phyloP scores from a whole-genome alignment of 2,888 invertebrate species.

The Parnassius apollo region DNA sequence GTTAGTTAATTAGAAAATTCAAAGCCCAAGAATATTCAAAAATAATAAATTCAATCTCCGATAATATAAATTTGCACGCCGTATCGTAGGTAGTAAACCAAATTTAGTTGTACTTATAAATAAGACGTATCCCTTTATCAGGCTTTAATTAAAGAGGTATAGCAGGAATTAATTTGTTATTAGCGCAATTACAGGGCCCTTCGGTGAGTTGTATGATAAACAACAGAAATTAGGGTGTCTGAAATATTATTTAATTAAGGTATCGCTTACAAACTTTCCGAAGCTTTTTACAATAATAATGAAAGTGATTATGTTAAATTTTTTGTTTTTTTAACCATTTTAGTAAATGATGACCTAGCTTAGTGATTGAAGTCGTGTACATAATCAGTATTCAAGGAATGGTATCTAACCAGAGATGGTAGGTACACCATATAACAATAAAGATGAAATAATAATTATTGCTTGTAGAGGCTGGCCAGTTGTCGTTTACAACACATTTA shows the following conservation, averaged over 20 bases:
- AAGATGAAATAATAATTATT: no score
- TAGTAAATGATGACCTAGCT: no score
- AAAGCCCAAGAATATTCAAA: no score
- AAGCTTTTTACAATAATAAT: neutral
- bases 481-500: no score
- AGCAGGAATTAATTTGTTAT: slow-evolving; percentile 69
- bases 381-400: no score
- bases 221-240: slow-evolving; percentile 49
- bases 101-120: slow-evolving; percentile 33
- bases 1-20: no score
- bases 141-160: slow-evolving; percentile 68
- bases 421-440: no score
- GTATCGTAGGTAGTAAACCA: slow-evolving; percentile 18
- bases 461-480: no score
- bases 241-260: slow-evolving; percentile 37
- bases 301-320: neutral
- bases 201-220: slow-evolving; percentile 61
- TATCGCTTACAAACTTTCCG: neutral
- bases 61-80: no score
- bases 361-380: no score
- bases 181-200: slow-evolving; percentile 48
- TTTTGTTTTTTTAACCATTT: neutral
- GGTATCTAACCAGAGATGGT: no score
- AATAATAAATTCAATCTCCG: no score
- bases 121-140: slow-evolving; percentile 68